Base-by-base conservation (phyloP, 2,797 vertebrate species). In the Prunella strophiata region DNA sequence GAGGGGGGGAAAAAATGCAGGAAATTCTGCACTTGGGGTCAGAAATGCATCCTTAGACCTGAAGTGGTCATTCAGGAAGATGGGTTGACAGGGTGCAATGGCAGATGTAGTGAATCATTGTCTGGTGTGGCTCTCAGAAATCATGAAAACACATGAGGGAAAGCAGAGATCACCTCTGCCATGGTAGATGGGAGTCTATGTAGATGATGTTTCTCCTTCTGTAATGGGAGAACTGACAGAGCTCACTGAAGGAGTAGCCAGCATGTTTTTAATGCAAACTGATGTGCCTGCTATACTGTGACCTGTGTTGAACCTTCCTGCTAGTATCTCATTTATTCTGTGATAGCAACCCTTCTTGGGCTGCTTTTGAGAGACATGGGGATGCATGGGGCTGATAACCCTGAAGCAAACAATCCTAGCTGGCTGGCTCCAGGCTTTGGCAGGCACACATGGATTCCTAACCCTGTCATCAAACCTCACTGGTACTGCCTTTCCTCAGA, bases 141-240 rank as follows among this genome's bases (percentile, higher is more conserved):
- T 23, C 3, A 0, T 16, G 43, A 74, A 87, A 84, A 71, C 20
- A 16, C 1, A 0, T 5, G 18, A 70, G 3, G 27, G 25, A 66
- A 81, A 81, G 61, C 29, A 75, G 47, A 67, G 6, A 84, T 40
- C n/a, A 32, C 16, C 61, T 51, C 42, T 68, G 27, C 16, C 26
- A 7, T 11, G 32, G 23, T 48, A 73, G 22, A 11, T 75, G 16
- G 6, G 34, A 15, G 10, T 30, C 4, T 22, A 4, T 19, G 13
- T 5, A 61, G 51, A 61, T 4, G 51, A 61, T 4, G 25, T 51
- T 57, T 89, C 30, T 61, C 42, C 18, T 74, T 11, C 29, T 36
- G 25, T n/a, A 61, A 48, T 14, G 34, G 23, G 36, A 14, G 34
- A 47, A 18, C 40, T 92, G 52, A 59, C 57, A 84, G 58, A 80